Evolutionary conservation across 1,140 invertebrate species (phyloP).

Genomic region (Helicoverpa armigera): DNA sequence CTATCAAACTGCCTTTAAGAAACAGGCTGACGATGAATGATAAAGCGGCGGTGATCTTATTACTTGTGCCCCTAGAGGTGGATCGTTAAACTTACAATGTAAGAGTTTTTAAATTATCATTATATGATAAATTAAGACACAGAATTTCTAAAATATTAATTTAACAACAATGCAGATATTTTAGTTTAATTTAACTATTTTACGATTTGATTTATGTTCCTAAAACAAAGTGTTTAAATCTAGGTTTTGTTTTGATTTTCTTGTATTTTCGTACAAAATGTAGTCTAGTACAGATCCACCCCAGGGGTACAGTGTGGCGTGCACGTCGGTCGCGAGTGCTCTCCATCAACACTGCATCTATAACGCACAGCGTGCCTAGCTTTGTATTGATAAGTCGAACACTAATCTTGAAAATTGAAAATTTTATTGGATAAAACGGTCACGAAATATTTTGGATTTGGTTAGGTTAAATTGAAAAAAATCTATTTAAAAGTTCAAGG

Average conservation of each 20-base stretch:
- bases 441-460: no score
- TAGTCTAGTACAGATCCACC: neutral
- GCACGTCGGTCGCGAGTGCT: slow-evolving; percentile 4
- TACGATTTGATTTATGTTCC: neutral
- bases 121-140: neutral
- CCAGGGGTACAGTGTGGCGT: slow-evolving; percentile 1
- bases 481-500: no score
- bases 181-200: no score
- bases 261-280: neutral
- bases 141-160: no score
- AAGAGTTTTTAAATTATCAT: neutral
- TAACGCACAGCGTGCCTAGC: slow-evolving; percentile 23
- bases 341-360: slow-evolving; percentile 28
- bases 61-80: neutral
- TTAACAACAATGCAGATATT: no score
- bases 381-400: neutral
- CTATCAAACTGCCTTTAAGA: slow-evolving; percentile 40
- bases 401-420: no score
- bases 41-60: slow-evolving; percentile 29
- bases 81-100: neutral
- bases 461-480: no score
- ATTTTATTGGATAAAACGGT: no score
- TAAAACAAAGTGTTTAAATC: neutral
- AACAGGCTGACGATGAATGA: slow-evolving; percentile 20
- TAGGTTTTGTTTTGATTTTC: neutral